Percentiles rank a stretch among this genome's conserved stretches.
Conservation (phyloP, 2,797 vertebrate species). For the Dryobates pubescens region DNA sequence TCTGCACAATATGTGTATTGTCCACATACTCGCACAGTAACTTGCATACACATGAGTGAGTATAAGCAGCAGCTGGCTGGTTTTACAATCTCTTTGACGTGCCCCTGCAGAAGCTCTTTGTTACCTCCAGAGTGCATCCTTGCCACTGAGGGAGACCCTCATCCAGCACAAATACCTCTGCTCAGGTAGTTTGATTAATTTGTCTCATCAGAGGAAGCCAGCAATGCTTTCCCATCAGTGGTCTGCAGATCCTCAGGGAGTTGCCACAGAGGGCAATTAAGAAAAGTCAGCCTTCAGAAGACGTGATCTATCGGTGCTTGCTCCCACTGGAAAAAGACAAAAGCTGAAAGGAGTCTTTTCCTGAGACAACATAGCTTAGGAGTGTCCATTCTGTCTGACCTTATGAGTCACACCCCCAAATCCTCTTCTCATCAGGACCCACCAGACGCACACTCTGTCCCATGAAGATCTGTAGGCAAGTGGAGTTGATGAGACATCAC, state of each 20-base stretch:
- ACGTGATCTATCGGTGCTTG: background rate
- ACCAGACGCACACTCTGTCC: background rate
- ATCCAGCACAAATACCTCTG: background rate
- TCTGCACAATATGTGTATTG: background rate
- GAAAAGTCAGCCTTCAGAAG: background rate
- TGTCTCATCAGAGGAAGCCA: background rate
- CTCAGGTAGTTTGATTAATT: background rate
- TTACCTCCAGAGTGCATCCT: background rate
- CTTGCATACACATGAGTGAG: background rate
- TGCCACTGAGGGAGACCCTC: accelerated
- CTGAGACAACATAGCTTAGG: background rate
- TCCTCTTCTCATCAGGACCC: background rate
- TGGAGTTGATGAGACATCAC: background rate
- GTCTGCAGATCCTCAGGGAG: background rate
- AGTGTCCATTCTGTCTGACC: background rate
- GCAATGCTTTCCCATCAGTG: background rate
- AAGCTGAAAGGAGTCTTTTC: background rate
- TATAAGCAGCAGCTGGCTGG: background rate
- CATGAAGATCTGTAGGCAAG: background rate
- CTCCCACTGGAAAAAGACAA: background rate
- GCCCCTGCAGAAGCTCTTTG: accelerated
- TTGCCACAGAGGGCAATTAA: background rate
- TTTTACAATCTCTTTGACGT: background rate
- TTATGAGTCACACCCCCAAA: background rate
- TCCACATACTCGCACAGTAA: too few species aligned